A percentile compares a stretch with the other conserved stretches of the same genome.
phyloP scores from a whole-genome alignment of 2,797 vertebrate genomes.

The Notolabrus celidotus region DNA sequence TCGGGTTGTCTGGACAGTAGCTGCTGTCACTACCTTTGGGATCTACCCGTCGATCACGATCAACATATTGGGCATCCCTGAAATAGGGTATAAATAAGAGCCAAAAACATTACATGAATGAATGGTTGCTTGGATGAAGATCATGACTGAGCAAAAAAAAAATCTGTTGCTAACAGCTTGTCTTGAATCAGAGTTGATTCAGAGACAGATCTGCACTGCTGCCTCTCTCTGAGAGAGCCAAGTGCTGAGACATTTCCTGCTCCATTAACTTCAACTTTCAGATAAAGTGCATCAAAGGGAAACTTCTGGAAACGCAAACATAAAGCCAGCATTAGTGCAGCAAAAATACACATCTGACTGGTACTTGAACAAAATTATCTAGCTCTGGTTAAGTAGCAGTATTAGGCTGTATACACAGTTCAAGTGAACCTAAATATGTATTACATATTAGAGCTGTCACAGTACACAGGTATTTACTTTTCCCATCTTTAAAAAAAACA shows the following conservation, averaged over 20 bases:
- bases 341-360: not conserved
- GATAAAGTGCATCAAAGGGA: not conserved
- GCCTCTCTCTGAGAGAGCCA: not conserved
- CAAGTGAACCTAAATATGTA: not conserved
- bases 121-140: too few relatives aligned
- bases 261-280: constrained; percentile 13
- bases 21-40: too few relatives aligned
- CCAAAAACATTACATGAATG: not conserved
- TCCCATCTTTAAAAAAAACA: too few relatives aligned
- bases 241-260: constrained; percentile 7
- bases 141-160: not conserved
- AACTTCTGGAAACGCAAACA: constrained; percentile 8
- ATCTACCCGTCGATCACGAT: too few relatives aligned
- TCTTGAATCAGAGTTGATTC: constrained; percentile 1
- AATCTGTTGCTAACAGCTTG: not conserved
- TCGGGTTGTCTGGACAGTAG: too few relatives aligned
- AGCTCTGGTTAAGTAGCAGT: not conserved
- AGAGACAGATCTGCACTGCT: constrained; percentile 1
- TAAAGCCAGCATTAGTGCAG: not conserved
- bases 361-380: not conserved
- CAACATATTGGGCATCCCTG: too few relatives aligned
- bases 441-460: too few relatives aligned
- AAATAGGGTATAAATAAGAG: not conserved
- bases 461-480: too few relatives aligned
- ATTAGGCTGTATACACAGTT: not conserved